phyloP scores from a whole-genome alignment of 1,140 invertebrate species.

The Megalopta genalis region DNA sequence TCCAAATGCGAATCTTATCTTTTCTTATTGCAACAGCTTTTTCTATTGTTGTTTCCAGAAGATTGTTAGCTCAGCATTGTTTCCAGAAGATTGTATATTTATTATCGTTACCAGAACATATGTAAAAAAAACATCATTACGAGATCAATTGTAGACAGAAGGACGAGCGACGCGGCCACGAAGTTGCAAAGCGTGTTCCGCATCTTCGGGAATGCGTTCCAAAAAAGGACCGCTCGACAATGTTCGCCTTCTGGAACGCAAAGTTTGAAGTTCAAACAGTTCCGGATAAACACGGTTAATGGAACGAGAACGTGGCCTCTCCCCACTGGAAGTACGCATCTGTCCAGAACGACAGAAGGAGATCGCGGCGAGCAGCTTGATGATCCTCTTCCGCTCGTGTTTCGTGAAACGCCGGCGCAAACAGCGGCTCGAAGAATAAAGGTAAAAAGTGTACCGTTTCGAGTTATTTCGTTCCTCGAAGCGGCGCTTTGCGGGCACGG shows the following conservation, averaged over 20 bases:
- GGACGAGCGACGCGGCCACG: background rate
- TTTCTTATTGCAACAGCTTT: too few species aligned
- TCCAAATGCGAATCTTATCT: too few species aligned
- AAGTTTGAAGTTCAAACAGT: background rate
- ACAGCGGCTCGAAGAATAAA: constrained; percentile 34
- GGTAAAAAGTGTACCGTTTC: constrained; percentile 21
- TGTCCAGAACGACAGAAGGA: background rate
- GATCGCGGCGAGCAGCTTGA: constrained; percentile 11
- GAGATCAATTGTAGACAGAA: too few species aligned
- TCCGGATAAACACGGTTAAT: constrained; percentile 47
- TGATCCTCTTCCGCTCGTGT: constrained; percentile 31
- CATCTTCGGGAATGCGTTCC: background rate
- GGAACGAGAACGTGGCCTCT: background rate
- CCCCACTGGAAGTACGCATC: background rate
- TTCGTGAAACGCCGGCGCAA: constrained; percentile 60
- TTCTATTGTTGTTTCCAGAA: too few species aligned
- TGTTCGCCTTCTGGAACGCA: background rate
- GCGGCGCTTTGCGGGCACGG: constrained; percentile 46
- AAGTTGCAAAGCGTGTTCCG: background rate
- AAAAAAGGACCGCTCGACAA: background rate
- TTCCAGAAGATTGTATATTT: too few species aligned
- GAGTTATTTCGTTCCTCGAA: constrained; percentile 28
- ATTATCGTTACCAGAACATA: too few species aligned
- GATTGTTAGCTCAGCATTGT: too few species aligned
- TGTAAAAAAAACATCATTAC: too few species aligned